Evolutionary conservation across 2,888 invertebrate species (phyloP).

Genomic region (Euplexia lucipara): DNA sequence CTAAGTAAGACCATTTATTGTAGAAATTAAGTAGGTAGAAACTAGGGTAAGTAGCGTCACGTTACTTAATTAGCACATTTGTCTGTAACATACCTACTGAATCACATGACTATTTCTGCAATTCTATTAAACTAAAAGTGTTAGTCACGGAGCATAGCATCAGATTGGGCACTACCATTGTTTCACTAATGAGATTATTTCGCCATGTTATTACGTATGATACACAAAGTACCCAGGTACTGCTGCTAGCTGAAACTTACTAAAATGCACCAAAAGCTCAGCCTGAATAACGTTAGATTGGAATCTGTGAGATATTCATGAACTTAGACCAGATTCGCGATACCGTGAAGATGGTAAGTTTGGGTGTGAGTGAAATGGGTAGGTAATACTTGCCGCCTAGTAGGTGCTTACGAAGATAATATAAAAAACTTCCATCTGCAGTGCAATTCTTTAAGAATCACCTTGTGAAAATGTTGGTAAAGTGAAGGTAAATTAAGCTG

Average conservation of each 20-base stretch:
- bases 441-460: too few relatives aligned
- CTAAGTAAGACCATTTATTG: not conserved
- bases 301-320: slow-evolving; percentile 57
- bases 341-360: slow-evolving; percentile 22
- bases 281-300: slow-evolving; percentile 74
- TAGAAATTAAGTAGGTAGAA: too few relatives aligned
- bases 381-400: not conserved
- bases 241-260: slow-evolving; percentile 75
- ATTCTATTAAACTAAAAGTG: slow-evolving; percentile 66
- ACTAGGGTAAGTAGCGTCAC: too few relatives aligned
- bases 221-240: slow-evolving; percentile 80
- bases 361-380: slow-evolving; percentile 9
- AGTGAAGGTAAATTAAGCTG: too few relatives aligned
- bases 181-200: slow-evolving; percentile 82
- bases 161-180: slow-evolving; percentile 80
- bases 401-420: not conserved
- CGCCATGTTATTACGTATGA: too few relatives aligned
- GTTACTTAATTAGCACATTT: too few relatives aligned
- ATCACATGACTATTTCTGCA: slow-evolving; percentile 1
- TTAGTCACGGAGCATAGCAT: slow-evolving; percentile 69
- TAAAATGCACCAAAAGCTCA: slow-evolving; percentile 78
- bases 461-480: too few relatives aligned
- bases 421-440: not conserved
- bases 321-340: slow-evolving; percentile 37
- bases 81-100: too few relatives aligned